Base-by-base conservation (phyloP, 2,113 vertebrate genomes). In the Perognathus longimembris region DNA sequence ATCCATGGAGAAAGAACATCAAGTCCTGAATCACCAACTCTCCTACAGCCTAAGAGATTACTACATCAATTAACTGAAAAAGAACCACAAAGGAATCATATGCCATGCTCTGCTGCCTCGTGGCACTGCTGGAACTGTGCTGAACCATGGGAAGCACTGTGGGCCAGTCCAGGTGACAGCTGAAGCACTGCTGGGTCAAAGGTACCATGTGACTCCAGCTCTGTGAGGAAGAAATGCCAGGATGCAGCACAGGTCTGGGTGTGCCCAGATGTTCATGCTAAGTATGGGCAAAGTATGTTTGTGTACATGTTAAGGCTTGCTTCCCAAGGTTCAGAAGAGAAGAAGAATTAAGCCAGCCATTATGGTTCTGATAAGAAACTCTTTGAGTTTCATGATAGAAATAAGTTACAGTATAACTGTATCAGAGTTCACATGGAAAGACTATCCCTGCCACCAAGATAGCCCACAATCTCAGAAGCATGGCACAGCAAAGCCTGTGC, bases 21-120 rank as follows among this genome's bases (percentile, higher is more conserved):
- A 4, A 54, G 50, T 54, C 50, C 50, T 54, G 50, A 18, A 54
- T 15, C 50, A 54, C 50, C 14, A 3, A 32, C 26, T 77, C 63
- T 77, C 34, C 24, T n/a, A 61, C 4, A 34, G 78, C 40, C 17
- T 38, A 45, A 40, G 66, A 30, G 74, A 30, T 26, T n/a, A 59
- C n/a, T 26, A 78, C 32, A 22, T 34, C 22, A 59, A 73, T 73
- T 28, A n/a, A 21, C 24, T 7, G 86, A 70, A 89, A 91, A 86
- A 88, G 81, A 89, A 79, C 42, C 40, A 82, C 50, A 11, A 74
- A 86, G 40, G 45, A 67, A 85, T 57, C 63, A 81, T 12, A 54
- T 88, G 42, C 75, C n/a, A 74, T 85, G 40, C 42, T 61, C 54
- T 76, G 24, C 14, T 75, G 76, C 28, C 12, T 40, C 50, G 5